These are phyloP conservation scores for Prionchulus punctatus DNA, from an alignment of 2,888 invertebrate species.

Conservation along the genomic window DNA sequence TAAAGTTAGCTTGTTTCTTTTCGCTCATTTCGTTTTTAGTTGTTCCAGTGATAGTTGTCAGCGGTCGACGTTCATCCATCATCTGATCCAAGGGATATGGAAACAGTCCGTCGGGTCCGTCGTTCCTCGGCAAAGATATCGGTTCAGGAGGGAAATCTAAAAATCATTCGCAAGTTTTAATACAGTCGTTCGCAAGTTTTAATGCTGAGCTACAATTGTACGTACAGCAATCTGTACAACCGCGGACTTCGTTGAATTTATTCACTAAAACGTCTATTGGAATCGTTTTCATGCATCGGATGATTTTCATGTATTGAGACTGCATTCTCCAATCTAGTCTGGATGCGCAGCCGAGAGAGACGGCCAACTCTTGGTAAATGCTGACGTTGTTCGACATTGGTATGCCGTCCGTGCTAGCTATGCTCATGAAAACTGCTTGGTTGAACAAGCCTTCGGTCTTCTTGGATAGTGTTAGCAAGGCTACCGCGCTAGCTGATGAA, in stretches of 20 bases:
- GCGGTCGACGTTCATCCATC: conserved; percentile 2
- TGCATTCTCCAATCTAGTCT: not conserved
- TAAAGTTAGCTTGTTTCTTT: not conserved
- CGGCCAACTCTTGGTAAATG: not conserved
- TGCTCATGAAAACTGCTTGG: not conserved
- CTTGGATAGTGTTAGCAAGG: conserved; percentile 6
- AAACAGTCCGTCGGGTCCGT: conserved; percentile 5
- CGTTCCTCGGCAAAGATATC: too few species aligned
- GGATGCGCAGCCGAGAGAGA: not conserved
- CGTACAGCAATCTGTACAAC: too few species aligned
- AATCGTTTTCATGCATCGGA: not conserved
- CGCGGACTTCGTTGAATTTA: not conserved
- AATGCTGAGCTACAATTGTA: too few species aligned
- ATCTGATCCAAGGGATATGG: not conserved
- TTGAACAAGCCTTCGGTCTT: not conserved
- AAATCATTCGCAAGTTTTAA: too few species aligned
- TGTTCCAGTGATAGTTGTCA: conserved; percentile 5
- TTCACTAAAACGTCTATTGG: not conserved
- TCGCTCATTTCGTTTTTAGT: conserved; percentile 1
- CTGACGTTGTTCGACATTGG: not conserved
- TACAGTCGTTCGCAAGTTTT: too few species aligned
- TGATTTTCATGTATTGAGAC: not conserved
- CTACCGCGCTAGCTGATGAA: conserved; percentile 10
- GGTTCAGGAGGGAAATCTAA: too few species aligned
- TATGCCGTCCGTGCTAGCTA: not conserved